Percentiles rank a stretch among this genome's conserved stretches.
phyloP scores from a whole-genome alignment of 2,888 invertebrate genomes.

The Pachycephus smyrnensis region DNA sequence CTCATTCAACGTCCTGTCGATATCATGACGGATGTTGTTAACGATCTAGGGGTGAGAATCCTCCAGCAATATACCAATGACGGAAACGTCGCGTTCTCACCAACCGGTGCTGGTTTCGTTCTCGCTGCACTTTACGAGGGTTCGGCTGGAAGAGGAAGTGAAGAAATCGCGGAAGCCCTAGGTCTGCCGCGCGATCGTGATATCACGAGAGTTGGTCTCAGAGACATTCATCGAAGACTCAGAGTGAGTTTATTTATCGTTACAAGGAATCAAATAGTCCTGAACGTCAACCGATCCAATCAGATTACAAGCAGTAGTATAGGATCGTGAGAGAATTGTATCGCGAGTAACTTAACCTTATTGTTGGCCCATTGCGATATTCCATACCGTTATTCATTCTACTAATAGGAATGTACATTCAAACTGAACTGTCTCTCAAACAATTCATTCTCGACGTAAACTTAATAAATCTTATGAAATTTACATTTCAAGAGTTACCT shows the following conservation, averaged over 20 bases:
- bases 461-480: background rate
- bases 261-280: background rate
- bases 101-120: slow-evolving; percentile 85
- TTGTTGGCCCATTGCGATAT: background rate
- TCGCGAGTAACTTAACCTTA: background rate
- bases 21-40: slow-evolving; percentile 84
- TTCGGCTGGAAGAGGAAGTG: slow-evolving; percentile 77
- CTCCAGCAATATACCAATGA: slow-evolving; percentile 54
- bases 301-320: background rate
- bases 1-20: slow-evolving; percentile 71
- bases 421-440: background rate
- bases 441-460: background rate
- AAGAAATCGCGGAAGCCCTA: slow-evolving; percentile 78
- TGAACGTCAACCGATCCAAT: background rate
- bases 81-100: slow-evolving; percentile 84
- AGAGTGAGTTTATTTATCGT: slow-evolving; percentile 72
- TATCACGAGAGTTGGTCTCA: slow-evolving; percentile 80
- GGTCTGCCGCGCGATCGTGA: slow-evolving; percentile 80
- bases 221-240: slow-evolving; percentile 85
- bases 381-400: background rate
- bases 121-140: slow-evolving; percentile 85
- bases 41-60: slow-evolving; percentile 73
- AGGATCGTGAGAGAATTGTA: background rate
- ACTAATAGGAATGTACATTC: background rate
- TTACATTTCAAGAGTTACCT: slow-evolving; percentile 78